A percentile compares a stretch with the other conserved stretches of the same genome.
These are phyloP conservation scores for Strix uralensis DNA, from an alignment of 2,113 vertebrate genomes.

Conservation along the genomic window DNA sequence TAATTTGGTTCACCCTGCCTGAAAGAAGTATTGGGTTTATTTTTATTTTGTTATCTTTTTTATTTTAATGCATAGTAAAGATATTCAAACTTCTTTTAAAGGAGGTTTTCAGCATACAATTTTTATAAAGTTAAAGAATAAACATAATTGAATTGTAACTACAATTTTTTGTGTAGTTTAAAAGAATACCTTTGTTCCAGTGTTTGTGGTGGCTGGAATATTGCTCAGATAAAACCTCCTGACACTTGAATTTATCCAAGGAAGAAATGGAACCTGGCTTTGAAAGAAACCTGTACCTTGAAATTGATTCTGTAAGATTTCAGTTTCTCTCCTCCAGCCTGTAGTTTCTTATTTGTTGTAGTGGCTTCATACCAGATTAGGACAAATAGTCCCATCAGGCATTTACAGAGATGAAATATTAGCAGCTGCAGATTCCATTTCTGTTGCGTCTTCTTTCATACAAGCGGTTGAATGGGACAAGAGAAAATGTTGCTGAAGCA, in stretches of 20 bases:
- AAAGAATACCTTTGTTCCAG: not conserved
- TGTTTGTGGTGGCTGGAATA: not conserved
- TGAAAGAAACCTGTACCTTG: conserved; percentile 16
- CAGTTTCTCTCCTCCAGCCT: not conserved
- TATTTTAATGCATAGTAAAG: not conserved
- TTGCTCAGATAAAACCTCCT: not conserved
- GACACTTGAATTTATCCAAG: not conserved
- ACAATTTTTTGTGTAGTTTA: not conserved
- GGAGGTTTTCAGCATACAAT: not conserved
- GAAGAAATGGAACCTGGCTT: conserved; percentile 47
- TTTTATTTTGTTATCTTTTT: not conserved
- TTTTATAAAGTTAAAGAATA: not conserved
- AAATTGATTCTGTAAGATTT: not conserved
- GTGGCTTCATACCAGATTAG: not conserved
- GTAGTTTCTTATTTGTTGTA: not conserved
- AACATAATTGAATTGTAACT: not conserved
- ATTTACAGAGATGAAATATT: not conserved
- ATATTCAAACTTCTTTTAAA: not conserved
- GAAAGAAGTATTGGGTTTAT: not conserved
- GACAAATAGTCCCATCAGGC: not conserved
- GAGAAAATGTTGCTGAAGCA: not conserved
- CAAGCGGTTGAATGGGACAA: not conserved
- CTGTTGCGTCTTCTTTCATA: not conserved
- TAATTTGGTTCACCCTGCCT: not conserved
- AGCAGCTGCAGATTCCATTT: not conserved